Evolutionary conservation across 2,113 vertebrate species (phyloP).

Genomic region (Lagenorhynchus albirostris): DNA sequence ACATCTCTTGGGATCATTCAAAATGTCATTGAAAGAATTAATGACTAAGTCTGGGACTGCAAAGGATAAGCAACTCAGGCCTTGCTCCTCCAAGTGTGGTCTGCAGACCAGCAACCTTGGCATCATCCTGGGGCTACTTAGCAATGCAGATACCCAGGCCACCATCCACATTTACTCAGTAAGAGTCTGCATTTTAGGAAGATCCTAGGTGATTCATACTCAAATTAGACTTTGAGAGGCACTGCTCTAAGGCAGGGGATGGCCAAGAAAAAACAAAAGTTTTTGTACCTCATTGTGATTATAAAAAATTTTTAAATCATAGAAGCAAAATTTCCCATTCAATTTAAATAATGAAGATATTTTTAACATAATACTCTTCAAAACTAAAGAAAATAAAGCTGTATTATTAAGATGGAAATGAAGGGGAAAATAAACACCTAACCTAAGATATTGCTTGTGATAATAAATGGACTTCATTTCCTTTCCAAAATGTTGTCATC

Average conservation of each 20-base stretch:
- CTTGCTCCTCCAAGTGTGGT: background rate
- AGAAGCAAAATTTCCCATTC: background rate
- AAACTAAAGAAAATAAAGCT: slow-evolving; percentile 1
- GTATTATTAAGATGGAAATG: background rate
- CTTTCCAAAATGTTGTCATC: background rate
- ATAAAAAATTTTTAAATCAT: background rate
- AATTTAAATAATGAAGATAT: background rate
- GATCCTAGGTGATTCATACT: background rate
- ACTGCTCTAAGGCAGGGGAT: background rate
- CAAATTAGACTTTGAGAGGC: background rate
- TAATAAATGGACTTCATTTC: slow-evolving; percentile 11
- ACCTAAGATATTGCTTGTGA: background rate
- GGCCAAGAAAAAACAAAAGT: background rate
- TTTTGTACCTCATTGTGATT: background rate
- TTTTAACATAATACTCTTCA: background rate
- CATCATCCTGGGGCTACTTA: background rate
- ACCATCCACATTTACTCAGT: background rate
- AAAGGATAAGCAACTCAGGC: background rate
- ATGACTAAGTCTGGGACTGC: background rate
- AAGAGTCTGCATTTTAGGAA: background rate
- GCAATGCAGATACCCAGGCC: background rate
- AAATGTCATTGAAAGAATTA: background rate
- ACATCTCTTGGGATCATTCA: background rate
- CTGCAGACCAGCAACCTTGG: background rate
- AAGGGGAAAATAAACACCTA: background rate